Conservation (phyloP, 1,140 invertebrate species). For the Coenobita brevimanus region DNA sequence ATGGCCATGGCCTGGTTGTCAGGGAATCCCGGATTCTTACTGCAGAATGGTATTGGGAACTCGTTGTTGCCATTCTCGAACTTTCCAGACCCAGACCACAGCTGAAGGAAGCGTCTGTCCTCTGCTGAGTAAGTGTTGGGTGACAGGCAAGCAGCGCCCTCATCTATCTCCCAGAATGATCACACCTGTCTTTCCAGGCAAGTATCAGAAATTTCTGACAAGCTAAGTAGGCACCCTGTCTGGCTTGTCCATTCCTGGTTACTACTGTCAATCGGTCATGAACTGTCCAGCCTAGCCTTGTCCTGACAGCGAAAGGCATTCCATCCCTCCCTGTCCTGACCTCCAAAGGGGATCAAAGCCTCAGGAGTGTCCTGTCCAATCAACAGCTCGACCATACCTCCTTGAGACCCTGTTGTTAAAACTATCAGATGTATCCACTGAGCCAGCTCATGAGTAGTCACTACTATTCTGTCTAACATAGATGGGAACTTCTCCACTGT, state of each 20-base stretch:
- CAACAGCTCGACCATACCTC: too few relatives aligned
- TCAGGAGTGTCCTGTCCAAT: too few relatives aligned
- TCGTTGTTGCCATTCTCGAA: not conserved
- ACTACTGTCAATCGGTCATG: not conserved
- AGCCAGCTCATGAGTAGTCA: too few relatives aligned
- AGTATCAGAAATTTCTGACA: too few relatives aligned
- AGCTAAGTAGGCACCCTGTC: too few relatives aligned
- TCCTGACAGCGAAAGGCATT: not conserved
- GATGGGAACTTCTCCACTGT: too few relatives aligned
- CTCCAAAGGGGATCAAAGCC: constrained; percentile 9
- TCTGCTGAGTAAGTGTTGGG: constrained; percentile 4
- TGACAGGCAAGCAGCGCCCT: too few relatives aligned
- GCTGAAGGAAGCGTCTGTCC: not conserved
- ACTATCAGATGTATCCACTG: too few relatives aligned
- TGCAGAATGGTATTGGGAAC: constrained; percentile 19
- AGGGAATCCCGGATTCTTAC: not conserved
- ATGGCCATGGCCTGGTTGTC: not conserved
- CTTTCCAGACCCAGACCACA: not conserved
- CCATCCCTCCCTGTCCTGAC: not conserved
- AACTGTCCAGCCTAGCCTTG: constrained; percentile 22
- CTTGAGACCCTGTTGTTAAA: too few relatives aligned
- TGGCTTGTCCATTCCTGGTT: not conserved
- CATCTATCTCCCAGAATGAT: constrained; percentile 13
- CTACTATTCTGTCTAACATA: too few relatives aligned
- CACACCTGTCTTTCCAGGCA: not conserved